These are phyloP conservation scores for Antennarius maculatus DNA, from an alignment of 2,797 vertebrate genomes.

Conservation along the genomic window DNA sequence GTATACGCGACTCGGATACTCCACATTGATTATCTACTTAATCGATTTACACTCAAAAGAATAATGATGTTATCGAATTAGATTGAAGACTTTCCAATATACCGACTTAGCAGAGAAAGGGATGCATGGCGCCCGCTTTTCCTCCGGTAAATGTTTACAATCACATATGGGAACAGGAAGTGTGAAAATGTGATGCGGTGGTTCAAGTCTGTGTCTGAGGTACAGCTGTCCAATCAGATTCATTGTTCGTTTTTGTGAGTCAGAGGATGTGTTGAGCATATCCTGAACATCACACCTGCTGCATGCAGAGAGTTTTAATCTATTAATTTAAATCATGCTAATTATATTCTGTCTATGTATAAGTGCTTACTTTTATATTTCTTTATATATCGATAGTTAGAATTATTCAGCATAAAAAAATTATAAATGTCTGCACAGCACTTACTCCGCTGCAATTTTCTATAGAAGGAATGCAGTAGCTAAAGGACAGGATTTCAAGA, in stretches of 20 bases:
- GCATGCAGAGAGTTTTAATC: constrained; percentile 54
- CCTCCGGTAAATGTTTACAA: constrained; percentile 35
- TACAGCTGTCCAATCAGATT: constrained; percentile 13
- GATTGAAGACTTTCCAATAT: constrained; percentile 13
- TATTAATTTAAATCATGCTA: constrained; percentile 69
- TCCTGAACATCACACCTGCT: constrained; percentile 59
- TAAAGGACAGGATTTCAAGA: neutral
- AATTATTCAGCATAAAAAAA: constrained; percentile 17
- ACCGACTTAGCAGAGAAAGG: constrained; percentile 7
- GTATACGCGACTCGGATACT: constrained; percentile 11
- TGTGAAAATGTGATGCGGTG: constrained; percentile 2
- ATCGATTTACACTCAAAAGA: constrained; percentile 18
- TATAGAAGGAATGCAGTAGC: constrained; percentile 13
- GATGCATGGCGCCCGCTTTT: constrained; percentile 15
- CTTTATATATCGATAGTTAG: constrained; percentile 35
- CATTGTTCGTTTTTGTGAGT: constrained; percentile 32
- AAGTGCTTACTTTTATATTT: constrained; percentile 14
- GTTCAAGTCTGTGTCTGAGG: constrained; percentile 36
- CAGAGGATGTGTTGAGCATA: constrained; percentile 78
- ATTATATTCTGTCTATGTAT: constrained; percentile 53
- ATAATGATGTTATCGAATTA: constrained; percentile 7
- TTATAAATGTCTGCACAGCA: constrained; percentile 5
- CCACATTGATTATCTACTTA: constrained; percentile 17
- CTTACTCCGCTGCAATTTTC: constrained; percentile 24
- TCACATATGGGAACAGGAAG: constrained; percentile 19